Percentiles rank a stretch among this genome's conserved stretches.
phyloP scores from a whole-genome alignment of 1,140 invertebrate species.

The Caerostris extrusa region DNA sequence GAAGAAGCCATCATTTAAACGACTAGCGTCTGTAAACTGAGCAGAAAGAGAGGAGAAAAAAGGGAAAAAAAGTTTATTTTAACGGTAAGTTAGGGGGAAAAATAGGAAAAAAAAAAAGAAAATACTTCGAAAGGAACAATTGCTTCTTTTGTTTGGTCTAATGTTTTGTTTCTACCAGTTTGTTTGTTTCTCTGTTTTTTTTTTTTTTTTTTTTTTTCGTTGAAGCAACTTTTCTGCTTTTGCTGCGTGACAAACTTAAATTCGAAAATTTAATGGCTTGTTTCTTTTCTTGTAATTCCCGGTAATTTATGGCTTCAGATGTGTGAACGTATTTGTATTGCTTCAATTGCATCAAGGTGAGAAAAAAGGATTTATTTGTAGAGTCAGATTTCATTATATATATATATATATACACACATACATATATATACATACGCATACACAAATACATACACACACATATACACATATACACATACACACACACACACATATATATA shows the following conservation, averaged over 20 bases:
- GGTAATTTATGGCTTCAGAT: not conserved
- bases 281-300: not conserved
- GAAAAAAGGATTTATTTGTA: no score
- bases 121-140: conserved; percentile 19
- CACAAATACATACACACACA: no score
- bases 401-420: no score
- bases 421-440: no score
- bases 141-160: conserved; percentile 17
- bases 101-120: not conserved
- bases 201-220: not conserved
- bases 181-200: not conserved
- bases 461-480: no score
- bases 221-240: not conserved
- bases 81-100: not conserved
- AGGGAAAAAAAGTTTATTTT: not conserved
- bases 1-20: conserved; percentile 52
- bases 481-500: no score
- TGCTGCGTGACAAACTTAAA: conserved; percentile 26
- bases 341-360: not conserved
- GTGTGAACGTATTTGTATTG: not conserved
- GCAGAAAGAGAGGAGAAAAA: not conserved
- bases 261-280: conserved; percentile 31
- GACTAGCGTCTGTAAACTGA: not conserved
- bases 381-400: no score
- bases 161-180: not conserved